phyloP scores from a whole-genome alignment of 2,797 vertebrate genomes.

The Podargus strigoides region DNA sequence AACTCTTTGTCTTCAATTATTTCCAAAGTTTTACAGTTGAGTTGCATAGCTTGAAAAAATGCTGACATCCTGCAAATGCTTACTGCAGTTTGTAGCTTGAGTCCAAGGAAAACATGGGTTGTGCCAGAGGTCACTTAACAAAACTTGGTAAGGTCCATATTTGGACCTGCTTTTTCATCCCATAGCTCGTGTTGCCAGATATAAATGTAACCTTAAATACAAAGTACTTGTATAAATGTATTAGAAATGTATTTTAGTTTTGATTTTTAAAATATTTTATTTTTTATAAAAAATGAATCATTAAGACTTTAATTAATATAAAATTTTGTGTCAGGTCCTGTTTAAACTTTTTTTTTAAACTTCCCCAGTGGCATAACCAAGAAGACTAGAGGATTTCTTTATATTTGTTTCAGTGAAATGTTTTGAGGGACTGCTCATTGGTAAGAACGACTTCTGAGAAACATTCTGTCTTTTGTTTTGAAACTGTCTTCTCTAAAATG shows the following conservation, averaged over 20 bases:
- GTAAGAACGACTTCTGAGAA: background rate
- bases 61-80: background rate
- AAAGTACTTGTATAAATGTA: background rate
- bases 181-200: background rate
- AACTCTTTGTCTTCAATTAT: background rate
- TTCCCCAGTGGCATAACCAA: background rate
- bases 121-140: background rate
- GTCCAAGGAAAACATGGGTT: slow-evolving; percentile 4
- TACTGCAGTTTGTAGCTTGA: background rate
- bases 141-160: background rate
- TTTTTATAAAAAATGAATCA: background rate
- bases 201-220: background rate
- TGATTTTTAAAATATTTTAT: background rate
- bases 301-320: background rate
- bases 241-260: background rate
- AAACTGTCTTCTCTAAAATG: background rate
- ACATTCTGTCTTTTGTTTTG: background rate
- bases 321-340: background rate
- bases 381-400: background rate
- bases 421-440: background rate
- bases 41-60: background rate
- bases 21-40: background rate
- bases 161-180: no score
- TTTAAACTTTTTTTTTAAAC: background rate
- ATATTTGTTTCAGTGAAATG: background rate